These are phyloP conservation scores for Prionailurus bengalensis DNA, from an alignment of 2,113 vertebrate species.

Conservation along the genomic window DNA sequence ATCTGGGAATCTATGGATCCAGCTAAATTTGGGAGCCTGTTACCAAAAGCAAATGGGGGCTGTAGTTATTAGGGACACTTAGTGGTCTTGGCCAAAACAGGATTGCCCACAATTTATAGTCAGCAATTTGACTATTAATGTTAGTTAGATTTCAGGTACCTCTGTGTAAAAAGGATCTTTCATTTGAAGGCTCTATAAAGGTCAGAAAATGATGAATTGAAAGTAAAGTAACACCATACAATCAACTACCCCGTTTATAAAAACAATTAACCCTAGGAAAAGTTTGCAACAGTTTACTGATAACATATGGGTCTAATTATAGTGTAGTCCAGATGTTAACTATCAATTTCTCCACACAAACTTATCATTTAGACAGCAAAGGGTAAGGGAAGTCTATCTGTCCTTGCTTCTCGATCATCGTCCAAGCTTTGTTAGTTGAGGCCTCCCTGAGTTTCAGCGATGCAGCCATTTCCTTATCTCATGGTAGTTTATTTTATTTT, in stretches of 20 bases:
- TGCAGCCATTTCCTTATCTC: not conserved
- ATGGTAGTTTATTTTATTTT: not conserved
- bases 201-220: conserved; percentile 43
- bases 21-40: not conserved
- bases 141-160: not conserved
- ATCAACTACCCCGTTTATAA: conserved; percentile 2
- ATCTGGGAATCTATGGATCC: not conserved
- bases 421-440: not conserved
- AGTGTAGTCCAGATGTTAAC: conserved; percentile 42
- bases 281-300: not conserved
- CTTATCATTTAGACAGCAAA: conserved; percentile 38
- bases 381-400: not conserved
- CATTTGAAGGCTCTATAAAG: not conserved
- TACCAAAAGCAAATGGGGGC: not conserved
- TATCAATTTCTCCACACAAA: conserved; percentile 38
- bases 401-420: not conserved
- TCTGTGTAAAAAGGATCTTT: not conserved
- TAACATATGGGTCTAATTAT: conserved; percentile 50
- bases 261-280: conserved; percentile 61
- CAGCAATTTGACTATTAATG: not conserved
- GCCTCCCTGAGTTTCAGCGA: not conserved
- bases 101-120: not conserved
- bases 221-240: not conserved
- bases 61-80: not conserved
- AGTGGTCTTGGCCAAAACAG: not conserved